phyloP scores from a whole-genome alignment of 2,888 invertebrate genomes.

The Drosophila formosana region DNA sequence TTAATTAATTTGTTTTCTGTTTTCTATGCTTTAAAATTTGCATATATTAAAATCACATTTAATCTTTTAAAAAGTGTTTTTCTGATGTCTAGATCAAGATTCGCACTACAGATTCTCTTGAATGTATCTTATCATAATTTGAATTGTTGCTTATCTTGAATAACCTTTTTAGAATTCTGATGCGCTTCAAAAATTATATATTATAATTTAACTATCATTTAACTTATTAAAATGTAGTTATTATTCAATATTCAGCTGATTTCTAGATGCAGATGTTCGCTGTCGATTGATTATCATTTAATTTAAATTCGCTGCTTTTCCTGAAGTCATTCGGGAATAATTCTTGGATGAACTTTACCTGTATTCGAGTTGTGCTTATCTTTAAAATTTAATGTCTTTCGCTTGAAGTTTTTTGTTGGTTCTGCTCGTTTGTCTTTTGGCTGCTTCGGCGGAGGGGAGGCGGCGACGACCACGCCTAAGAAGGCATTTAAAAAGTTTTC shows the following conservation, averaged over 20 bases:
- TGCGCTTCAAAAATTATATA: too few species aligned
- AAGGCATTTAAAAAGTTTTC: slow-evolving; percentile 77
- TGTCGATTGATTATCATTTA: background rate
- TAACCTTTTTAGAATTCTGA: too few species aligned
- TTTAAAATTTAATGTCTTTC: background rate
- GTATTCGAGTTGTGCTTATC: background rate
- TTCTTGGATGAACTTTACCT: background rate
- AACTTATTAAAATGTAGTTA: too few species aligned
- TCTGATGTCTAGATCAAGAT: too few species aligned
- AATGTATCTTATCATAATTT: too few species aligned
- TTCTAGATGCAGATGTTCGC: background rate
- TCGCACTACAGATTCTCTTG: too few species aligned
- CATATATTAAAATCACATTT: too few species aligned
- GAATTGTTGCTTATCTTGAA: too few species aligned
- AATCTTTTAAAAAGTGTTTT: too few species aligned
- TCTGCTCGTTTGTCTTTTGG: background rate
- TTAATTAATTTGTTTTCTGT: too few species aligned
- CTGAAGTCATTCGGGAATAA: background rate
- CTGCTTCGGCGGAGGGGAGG: background rate
- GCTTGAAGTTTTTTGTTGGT: background rate
- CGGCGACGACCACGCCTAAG: slow-evolving; percentile 24
- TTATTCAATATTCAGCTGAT: background rate
- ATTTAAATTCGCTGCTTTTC: background rate
- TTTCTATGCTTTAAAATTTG: too few species aligned
- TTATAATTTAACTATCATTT: too few species aligned